These are phyloP conservation scores for Neodiprion virginianus DNA, from an alignment of 1,140 invertebrate species.

Conservation along the genomic window DNA sequence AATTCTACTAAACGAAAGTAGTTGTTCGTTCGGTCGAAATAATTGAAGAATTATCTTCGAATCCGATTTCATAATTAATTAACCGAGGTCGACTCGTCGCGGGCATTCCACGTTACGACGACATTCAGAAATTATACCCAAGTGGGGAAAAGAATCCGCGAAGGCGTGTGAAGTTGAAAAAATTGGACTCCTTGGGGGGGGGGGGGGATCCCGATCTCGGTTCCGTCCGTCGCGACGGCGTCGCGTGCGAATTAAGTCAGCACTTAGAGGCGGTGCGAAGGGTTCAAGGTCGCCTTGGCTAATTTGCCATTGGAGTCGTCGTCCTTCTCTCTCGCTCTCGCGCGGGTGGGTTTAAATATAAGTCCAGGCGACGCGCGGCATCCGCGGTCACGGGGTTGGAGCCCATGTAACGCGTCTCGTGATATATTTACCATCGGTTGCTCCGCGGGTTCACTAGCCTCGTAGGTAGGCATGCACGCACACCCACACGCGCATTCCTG, in stretches of 20 bases:
- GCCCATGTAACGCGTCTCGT: background rate
- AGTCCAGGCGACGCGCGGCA: background rate
- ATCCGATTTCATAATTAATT: no score
- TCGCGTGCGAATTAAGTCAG: background rate
- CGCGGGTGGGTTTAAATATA: conserved; percentile 15
- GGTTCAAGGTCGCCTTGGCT: conserved; percentile 14
- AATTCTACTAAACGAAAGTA: no score
- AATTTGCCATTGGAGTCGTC: background rate
- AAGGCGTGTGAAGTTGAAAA: no score
- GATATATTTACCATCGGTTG: conserved; percentile 16
- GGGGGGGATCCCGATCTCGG: no score
- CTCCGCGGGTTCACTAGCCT: conserved; percentile 14
- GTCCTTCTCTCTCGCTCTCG: background rate
- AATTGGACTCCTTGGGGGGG: no score
- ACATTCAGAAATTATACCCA: no score
- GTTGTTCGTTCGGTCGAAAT: no score
- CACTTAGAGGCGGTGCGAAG: background rate
- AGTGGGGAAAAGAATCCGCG: no score
- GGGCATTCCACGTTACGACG: no score
- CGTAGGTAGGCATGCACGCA: background rate
- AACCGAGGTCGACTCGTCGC: no score
- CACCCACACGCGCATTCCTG: no score
- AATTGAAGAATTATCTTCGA: no score
- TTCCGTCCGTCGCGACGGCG: background rate
- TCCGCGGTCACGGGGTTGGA: background rate